A percentile compares a stretch with the other conserved stretches of the same genome.
Conservation (phyloP, 2,888 invertebrate species). For the Zaprionus bogoriensis region DNA sequence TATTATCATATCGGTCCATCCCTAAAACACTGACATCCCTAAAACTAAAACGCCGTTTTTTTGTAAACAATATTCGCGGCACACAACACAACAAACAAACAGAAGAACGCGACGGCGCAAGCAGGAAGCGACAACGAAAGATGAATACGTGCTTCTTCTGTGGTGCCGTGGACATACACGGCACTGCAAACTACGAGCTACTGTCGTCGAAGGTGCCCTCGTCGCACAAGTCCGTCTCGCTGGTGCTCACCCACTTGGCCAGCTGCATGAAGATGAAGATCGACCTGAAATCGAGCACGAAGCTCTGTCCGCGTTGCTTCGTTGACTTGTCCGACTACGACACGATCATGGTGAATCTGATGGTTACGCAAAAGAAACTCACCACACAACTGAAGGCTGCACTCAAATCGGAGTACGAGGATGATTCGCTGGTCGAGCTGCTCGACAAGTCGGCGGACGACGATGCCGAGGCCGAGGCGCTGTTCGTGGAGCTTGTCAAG, state of each 20-base stretch:
- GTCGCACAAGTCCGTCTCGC: constrained; percentile 73
- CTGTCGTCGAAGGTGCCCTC: constrained; percentile 68
- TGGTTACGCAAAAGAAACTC: constrained; percentile 74
- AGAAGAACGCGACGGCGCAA: too few species aligned
- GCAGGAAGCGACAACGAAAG: background rate
- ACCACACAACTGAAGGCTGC: constrained; percentile 70
- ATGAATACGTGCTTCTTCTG: constrained; percentile 78
- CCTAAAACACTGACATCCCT: constrained; percentile 41
- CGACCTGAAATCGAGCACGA: constrained; percentile 57
- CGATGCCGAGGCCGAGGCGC: constrained; percentile 62
- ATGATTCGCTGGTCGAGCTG: constrained; percentile 41
- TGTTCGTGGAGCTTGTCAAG: constrained; percentile 63
- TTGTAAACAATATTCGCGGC: constrained; percentile 45
- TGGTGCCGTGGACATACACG: constrained; percentile 64
- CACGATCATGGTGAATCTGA: constrained; percentile 77
- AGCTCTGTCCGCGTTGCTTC: constrained; percentile 73
- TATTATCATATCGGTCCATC: constrained; percentile 56
- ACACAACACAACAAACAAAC: constrained; percentile 2
- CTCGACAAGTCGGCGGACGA: constrained; percentile 35
- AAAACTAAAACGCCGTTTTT: constrained; percentile 31
- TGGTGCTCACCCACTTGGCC: constrained; percentile 77
- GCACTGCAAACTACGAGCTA: constrained; percentile 57
- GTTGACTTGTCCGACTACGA: constrained; percentile 76
- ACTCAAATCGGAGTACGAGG: constrained; percentile 58
- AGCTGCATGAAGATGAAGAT: constrained; percentile 76